Conservation (phyloP, 2,797 vertebrate genomes). For the Pipistrellus pygmaeus region DNA sequence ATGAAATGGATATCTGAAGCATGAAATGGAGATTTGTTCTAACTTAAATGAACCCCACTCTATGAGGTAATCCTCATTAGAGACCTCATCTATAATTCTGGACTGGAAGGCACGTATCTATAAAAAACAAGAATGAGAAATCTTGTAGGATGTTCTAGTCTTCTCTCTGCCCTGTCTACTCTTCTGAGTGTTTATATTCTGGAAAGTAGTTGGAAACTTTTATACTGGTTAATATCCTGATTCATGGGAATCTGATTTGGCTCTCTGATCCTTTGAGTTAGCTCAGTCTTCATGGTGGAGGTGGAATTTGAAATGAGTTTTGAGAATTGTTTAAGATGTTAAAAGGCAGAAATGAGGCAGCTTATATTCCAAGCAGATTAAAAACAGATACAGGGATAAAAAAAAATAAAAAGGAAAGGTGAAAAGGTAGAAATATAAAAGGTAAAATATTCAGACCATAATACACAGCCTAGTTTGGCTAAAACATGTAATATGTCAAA, state of each 20-base stretch:
- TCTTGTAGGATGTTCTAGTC: not conserved
- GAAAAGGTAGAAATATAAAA: not conserved
- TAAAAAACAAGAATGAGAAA: not conserved
- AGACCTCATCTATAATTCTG: not conserved
- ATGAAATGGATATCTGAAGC: not conserved
- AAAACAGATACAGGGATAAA: not conserved
- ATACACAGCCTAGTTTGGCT: not conserved
- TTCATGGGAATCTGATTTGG: not conserved
- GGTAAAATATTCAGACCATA: not conserved
- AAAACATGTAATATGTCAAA: not conserved
- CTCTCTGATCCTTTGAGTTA: not conserved
- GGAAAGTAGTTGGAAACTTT: not conserved
- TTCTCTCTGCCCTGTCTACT: not conserved
- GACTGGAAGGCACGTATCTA: not conserved
- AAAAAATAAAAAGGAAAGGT: not conserved
- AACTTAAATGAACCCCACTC: not conserved
- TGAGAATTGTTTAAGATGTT: not conserved
- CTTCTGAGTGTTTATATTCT: not conserved
- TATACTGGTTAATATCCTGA: not conserved
- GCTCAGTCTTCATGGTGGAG: not conserved
- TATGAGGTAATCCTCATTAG: not conserved
- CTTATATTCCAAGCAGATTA: not conserved
- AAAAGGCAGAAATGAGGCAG: slow-evolving; percentile 14
- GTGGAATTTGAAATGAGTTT: slow-evolving; percentile 43
- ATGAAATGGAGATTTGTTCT: not conserved